Conservation (phyloP, 2,888 invertebrate species). For the Drosophila mercatorum region DNA sequence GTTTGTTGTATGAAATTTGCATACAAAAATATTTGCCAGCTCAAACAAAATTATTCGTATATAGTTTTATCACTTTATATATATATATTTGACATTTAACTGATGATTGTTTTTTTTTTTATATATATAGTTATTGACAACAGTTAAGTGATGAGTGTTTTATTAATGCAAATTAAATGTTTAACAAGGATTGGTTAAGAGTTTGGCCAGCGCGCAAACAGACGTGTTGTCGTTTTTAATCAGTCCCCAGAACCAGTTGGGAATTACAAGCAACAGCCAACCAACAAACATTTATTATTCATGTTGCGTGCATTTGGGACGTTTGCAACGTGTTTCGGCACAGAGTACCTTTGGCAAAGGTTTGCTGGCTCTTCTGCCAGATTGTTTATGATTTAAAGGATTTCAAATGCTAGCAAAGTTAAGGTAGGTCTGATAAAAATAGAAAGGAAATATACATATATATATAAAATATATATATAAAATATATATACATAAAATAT, state of each 20-base stretch:
- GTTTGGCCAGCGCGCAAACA: not conserved
- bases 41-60: conserved; percentile 26
- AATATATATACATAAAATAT: no score
- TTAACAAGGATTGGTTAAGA: conserved; percentile 36
- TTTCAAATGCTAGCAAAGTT: no score
- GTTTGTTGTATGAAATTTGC: conserved; percentile 31
- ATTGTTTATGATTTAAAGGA: no score
- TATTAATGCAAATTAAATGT: conserved; percentile 52
- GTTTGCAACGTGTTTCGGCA: not conserved
- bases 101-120: conserved; percentile 9
- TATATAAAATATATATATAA: no score
- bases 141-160: conserved; percentile 29
- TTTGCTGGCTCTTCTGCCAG: not conserved
- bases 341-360: not conserved
- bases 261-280: conserved; percentile 21
- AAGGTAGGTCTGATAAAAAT: no score
- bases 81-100: conserved; percentile 3
- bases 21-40: conserved; percentile 32
- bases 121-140: conserved; percentile 17
- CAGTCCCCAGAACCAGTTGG: conserved; percentile 23
- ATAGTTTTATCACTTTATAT: not conserved
- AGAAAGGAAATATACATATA: no score
- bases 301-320: conserved; percentile 25
- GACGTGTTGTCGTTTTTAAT: conserved; percentile 10
- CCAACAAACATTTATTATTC: conserved; percentile 35